A percentile compares a stretch with the other conserved stretches of the same genome.
Evolutionary conservation across 2,888 invertebrate species (phyloP).

Genomic region (Cenopis cana): DNA sequence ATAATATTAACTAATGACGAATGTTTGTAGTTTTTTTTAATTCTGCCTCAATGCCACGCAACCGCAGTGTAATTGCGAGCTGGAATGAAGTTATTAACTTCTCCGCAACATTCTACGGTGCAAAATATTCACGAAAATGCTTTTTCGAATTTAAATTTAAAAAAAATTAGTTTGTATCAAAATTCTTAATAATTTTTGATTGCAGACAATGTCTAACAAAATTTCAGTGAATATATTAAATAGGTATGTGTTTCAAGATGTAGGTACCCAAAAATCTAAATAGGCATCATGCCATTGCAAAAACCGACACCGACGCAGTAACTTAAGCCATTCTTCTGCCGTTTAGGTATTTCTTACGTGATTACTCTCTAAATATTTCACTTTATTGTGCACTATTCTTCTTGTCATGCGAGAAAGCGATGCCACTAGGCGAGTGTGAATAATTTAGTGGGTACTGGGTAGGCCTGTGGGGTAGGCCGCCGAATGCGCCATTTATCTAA

Average conservation of each 20-base stretch:
- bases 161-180: too few species aligned
- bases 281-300: too few species aligned
- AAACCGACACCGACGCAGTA: too few species aligned
- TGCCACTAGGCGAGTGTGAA: constrained; percentile 69
- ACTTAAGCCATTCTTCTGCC: constrained; percentile 54
- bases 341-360: constrained; percentile 68
- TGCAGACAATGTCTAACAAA: too few species aligned
- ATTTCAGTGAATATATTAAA: too few species aligned
- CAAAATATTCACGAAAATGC: constrained; percentile 26
- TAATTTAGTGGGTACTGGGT: constrained; percentile 78
- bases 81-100: constrained; percentile 71
- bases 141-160: neutral
- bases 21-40: constrained; percentile 71
- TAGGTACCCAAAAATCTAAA: too few species aligned
- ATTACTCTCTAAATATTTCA: constrained; percentile 81
- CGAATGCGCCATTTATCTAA: constrained; percentile 80
- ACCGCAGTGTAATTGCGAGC: constrained; percentile 71
- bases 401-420: constrained; percentile 75
- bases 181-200: too few species aligned
- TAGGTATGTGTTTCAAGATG: too few species aligned
- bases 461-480: too few species aligned
- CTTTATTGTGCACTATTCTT: constrained; percentile 78
- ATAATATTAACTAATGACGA: constrained; percentile 75
- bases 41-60: constrained; percentile 63
- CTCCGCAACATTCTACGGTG: constrained; percentile 49